These are phyloP conservation scores for Callyntrura sp. DNA, from an alignment of 2,888 invertebrate species.

Conservation along the genomic window DNA sequence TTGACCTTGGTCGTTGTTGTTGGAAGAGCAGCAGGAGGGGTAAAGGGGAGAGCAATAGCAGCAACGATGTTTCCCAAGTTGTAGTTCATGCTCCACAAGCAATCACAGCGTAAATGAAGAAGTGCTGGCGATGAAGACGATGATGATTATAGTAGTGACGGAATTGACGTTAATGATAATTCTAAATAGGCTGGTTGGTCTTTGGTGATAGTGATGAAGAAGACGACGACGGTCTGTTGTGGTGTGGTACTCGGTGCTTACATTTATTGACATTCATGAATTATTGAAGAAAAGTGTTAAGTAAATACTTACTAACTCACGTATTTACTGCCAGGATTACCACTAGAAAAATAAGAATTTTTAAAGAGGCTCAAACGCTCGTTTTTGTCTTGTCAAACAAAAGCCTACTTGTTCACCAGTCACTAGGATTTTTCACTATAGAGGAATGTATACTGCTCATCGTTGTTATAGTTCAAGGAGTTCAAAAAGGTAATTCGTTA, in stretches of 20 bases:
- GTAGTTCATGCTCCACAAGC: too few relatives aligned
- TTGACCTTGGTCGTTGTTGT: conserved; percentile 64
- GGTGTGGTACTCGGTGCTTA: neutral
- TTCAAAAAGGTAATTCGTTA: too few relatives aligned
- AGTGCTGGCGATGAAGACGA: neutral
- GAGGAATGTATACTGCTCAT: too few relatives aligned
- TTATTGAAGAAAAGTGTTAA: conserved; percentile 62
- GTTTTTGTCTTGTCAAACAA: conserved; percentile 26
- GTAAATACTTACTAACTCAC: conserved; percentile 51
- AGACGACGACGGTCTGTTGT: neutral
- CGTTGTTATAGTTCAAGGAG: too few relatives aligned
- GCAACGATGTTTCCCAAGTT: too few relatives aligned
- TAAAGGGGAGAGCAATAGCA: too few relatives aligned
- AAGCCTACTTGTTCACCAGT: neutral
- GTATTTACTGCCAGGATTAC: conserved; percentile 14
- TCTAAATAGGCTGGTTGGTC: conserved; percentile 55
- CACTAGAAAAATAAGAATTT: neutral
- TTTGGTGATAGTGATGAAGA: neutral
- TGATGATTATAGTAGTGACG: conserved; percentile 25
- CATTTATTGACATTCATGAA: conserved; percentile 67
- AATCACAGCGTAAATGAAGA: too few relatives aligned
- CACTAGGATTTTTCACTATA: too few relatives aligned
- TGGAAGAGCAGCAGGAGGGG: too few relatives aligned
- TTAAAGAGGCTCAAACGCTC: conserved; percentile 2
- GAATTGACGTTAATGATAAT: conserved; percentile 74